A percentile compares a stretch with the other conserved stretches of the same genome.
These are phyloP conservation scores for Brachyptera putata DNA, from an alignment of 2,888 invertebrate species.

Conservation along the genomic window DNA sequence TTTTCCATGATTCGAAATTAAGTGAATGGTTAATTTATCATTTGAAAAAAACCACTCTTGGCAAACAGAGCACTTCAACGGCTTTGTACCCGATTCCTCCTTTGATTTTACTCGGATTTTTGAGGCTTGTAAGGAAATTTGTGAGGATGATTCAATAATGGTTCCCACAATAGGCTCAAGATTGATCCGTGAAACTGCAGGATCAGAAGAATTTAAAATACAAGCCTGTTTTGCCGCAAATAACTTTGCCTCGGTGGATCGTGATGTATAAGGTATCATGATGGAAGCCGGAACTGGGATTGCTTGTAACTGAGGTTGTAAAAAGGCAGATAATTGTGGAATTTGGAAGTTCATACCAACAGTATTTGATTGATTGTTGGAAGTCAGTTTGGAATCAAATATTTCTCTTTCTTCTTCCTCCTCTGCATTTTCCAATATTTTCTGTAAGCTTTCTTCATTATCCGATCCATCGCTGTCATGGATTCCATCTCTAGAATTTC, in stretches of 20 bases:
- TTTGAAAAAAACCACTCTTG: conserved; percentile 35
- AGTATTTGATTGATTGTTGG: background rate
- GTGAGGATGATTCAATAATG: background rate
- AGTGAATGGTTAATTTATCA: conserved; percentile 35
- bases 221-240: background rate
- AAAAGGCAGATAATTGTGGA: background rate
- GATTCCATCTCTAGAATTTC: too few relatives aligned
- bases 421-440: background rate
- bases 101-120: background rate
- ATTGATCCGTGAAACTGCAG: background rate
- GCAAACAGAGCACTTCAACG: conserved; percentile 34
- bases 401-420: background rate
- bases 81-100: conserved; percentile 19
- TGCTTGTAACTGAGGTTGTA: background rate
- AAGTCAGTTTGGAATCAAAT: background rate
- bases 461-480: background rate
- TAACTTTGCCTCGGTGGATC: background rate
- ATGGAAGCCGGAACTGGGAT: background rate
- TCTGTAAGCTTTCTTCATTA: background rate
- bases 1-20: conserved; percentile 35
- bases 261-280: background rate
- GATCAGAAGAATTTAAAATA: background rate
- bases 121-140: conserved; percentile 7
- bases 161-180: background rate
- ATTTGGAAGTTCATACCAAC: background rate